Conservation (phyloP, 2,888 invertebrate species). For the Tiliacea citrago region DNA sequence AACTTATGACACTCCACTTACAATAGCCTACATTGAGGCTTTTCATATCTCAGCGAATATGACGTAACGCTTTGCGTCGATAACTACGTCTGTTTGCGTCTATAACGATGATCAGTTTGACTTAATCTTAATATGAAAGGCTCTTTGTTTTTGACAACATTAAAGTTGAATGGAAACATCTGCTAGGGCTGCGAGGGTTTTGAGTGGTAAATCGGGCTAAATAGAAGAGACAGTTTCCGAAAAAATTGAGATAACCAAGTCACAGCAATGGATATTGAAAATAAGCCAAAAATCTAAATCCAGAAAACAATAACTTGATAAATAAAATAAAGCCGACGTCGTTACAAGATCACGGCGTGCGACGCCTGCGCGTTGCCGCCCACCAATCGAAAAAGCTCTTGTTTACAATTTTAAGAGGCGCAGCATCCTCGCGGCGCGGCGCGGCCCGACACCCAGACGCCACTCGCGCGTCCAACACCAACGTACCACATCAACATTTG, state of each 20-base stretch:
- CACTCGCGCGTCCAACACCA: conserved; percentile 59
- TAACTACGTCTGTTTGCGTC: neutral
- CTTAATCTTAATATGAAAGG: neutral
- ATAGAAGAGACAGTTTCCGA: neutral
- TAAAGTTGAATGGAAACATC: neutral
- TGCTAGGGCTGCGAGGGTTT: neutral
- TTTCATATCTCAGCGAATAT: conserved; percentile 39
- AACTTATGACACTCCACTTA: conserved; percentile 56
- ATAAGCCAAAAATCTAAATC: neutral
- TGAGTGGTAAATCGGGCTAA: neutral
- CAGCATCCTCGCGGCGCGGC: conserved; percentile 80
- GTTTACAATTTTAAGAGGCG: conserved; percentile 87
- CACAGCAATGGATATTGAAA: neutral
- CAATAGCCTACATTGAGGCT: conserved; percentile 47
- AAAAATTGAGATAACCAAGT: neutral
- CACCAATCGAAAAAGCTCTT: conserved; percentile 88
- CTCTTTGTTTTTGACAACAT: neutral
- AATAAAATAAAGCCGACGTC: conserved; percentile 64
- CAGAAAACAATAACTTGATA: neutral
- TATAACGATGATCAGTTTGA: neutral
- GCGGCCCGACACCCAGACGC: conserved; percentile 76
- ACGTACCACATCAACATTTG: conserved; percentile 46
- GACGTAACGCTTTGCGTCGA: conserved; percentile 3
- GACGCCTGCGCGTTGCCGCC: conserved; percentile 83
- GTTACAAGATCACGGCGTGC: conserved; percentile 72